Evolutionary conservation across 2,113 vertebrate genomes (phyloP).

Genomic region (Microcebus lehilahytsara): DNA sequence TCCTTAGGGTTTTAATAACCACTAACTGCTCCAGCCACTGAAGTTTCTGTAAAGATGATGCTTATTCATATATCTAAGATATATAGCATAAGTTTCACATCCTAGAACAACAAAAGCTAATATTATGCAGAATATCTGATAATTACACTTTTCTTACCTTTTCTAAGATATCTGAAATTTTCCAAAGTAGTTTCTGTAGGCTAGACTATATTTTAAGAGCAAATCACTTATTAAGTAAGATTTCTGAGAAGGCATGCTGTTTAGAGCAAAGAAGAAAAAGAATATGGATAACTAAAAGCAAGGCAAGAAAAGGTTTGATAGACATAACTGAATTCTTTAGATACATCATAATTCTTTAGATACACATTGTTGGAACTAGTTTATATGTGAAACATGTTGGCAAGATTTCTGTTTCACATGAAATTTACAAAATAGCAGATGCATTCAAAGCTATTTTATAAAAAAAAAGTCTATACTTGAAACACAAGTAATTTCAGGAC

Average conservation of each 20-base stretch:
- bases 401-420: background rate
- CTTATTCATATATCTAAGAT: background rate
- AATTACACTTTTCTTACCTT: slow-evolving; percentile 8
- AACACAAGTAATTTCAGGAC: background rate
- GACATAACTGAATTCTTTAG: slow-evolving; percentile 17
- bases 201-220: background rate
- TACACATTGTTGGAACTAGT: background rate
- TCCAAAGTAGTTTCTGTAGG: background rate
- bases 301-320: background rate
- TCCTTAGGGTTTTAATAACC: background rate
- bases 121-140: background rate
- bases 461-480: background rate
- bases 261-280: background rate
- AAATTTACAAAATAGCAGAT: background rate
- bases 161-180: background rate
- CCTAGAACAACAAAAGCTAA: background rate
- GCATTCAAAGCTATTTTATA: background rate
- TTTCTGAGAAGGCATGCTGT: background rate
- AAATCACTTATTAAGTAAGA: background rate
- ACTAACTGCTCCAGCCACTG: background rate
- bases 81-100: background rate
- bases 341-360: background rate
- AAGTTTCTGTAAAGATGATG: background rate
- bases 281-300: background rate
- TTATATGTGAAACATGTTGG: background rate